A percentile compares a stretch with the other conserved stretches of the same genome.
phyloP scores from a whole-genome alignment of 2,113 vertebrate species.

The Cyphomyrus discorhynchus region DNA sequence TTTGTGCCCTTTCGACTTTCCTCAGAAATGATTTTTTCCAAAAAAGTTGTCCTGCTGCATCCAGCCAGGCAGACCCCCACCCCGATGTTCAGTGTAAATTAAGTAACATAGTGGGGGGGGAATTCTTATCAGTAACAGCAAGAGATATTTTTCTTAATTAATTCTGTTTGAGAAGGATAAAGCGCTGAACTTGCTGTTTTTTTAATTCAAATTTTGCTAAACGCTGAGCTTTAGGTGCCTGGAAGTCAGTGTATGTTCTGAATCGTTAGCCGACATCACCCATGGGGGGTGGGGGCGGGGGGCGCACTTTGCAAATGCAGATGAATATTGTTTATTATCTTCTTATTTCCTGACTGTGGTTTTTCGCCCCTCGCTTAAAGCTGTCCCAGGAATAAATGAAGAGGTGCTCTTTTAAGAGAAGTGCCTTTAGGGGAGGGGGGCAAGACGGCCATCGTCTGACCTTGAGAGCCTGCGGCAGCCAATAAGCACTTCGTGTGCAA shows the following conservation, averaged over 20 bases:
- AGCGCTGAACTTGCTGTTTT: constrained; percentile 19
- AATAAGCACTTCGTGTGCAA: not conserved
- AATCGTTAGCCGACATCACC: not conserved
- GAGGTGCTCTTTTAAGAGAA: not conserved
- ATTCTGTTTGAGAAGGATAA: constrained; percentile 5
- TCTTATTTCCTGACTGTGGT: not conserved
- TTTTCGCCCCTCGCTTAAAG: not conserved
- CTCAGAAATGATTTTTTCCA: not conserved
- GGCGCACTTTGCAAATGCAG: not conserved
- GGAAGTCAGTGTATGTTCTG: not conserved
- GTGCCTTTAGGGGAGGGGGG: not conserved
- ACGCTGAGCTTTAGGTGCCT: not conserved
- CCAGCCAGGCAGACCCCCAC: not conserved
- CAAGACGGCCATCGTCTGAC: not conserved
- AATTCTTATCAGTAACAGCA: not conserved
- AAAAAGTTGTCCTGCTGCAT: not conserved
- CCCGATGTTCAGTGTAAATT: constrained; percentile 22
- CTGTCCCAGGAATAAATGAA: not conserved
- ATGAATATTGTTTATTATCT: constrained; percentile 17
- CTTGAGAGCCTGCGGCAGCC: not conserved
- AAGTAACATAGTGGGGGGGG: constrained; percentile 9
- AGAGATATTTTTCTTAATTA: constrained; percentile 33
- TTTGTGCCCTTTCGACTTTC: not conserved
- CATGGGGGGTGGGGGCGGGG: not conserved
- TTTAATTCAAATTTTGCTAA: not conserved